Evolutionary conservation across 2,797 vertebrate species (phyloP).

Genomic region (Coregonus suidteri): DNA sequence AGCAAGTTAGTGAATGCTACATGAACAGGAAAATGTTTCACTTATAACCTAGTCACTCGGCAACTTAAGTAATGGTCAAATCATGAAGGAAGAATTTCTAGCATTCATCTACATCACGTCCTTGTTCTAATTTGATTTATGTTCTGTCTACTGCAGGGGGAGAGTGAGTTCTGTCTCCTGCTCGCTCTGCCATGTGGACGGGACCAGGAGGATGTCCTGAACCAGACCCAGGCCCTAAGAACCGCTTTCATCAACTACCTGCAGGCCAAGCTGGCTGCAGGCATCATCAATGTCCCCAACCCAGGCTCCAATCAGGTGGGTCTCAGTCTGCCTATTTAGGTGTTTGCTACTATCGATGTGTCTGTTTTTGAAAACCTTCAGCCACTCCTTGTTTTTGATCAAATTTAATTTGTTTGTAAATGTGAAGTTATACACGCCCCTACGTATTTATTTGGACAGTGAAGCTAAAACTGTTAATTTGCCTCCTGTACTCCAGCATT

Average conservation of each 20-base stretch:
- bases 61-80: not conserved
- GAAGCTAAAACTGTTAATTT: too few relatives aligned
- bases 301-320: slow-evolving; percentile 97
- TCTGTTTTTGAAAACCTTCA: not conserved
- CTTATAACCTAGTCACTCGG: not conserved
- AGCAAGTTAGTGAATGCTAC: not conserved
- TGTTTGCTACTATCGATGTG: not conserved
- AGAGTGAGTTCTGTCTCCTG: slow-evolving; percentile 95
- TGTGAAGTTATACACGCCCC: too few relatives aligned
- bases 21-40: not conserved
- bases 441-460: too few relatives aligned
- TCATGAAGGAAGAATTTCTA: not conserved
- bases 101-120: not conserved
- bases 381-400: not conserved
- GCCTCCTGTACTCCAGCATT: too few relatives aligned
- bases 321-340: not conserved
- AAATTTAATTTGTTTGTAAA: not conserved
- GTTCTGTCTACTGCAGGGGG: slow-evolving; percentile 78
- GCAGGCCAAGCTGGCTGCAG: slow-evolving; percentile 95
- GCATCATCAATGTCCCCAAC: slow-evolving; percentile 98
- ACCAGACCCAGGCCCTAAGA: slow-evolving; percentile 95
- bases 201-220: slow-evolving; percentile 96
- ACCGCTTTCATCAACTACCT: slow-evolving; percentile 97
- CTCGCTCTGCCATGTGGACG: slow-evolving; percentile 95
- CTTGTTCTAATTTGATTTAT: not conserved